Evolutionary conservation across 2,888 invertebrate genomes (phyloP), one percentile per base, ranked within the genome.

Genomic region (Brenthis daphne): DNA sequence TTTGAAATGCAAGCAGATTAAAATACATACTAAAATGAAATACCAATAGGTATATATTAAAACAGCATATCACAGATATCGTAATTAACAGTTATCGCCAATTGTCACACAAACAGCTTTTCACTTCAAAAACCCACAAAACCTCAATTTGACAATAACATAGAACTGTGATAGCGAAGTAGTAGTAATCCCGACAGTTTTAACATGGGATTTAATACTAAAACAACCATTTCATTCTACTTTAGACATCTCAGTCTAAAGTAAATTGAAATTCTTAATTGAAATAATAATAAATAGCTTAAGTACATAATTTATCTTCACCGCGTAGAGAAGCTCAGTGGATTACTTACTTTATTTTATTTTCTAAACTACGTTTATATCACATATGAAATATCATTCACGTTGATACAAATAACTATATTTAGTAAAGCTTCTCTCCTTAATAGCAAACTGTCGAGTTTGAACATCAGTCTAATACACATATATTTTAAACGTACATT

Each of bases 301-400:
- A 80, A 55, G 48, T 80, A 81, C 74, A 82, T 81, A 80, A 83
- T 79, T 77, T 82, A 80, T 81, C 76, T 79, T 82, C 75, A 79
- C 79, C 82, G 78, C 77, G 74, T 71, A 76, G 50, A 64, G 77
- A 79, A 78, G 78, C 81, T 80, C 82, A 68, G 57, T 68, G 54
- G 50, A 57, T 55, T 20, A 69, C 79, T 78, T 77, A 79, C 68
- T 73, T 80, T 82, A 83, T 73, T 77, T 81, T 83, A 80, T 80
- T 78, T 77, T 77, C 83, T 77, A 78, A 88, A 82, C 84, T 90
- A 91, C 76, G 69, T 83, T 85, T 91, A 92, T 92, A 92, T 92
- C 92, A 92, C 92, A 92, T 87, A 87, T 87, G 85, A 88, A 86
- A 85, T 87, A 90, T 88, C 89, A 89, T 89, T 85, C 83, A 86